Conservation (phyloP, 2,113 vertebrate species). For the Oryzias woworae region DNA sequence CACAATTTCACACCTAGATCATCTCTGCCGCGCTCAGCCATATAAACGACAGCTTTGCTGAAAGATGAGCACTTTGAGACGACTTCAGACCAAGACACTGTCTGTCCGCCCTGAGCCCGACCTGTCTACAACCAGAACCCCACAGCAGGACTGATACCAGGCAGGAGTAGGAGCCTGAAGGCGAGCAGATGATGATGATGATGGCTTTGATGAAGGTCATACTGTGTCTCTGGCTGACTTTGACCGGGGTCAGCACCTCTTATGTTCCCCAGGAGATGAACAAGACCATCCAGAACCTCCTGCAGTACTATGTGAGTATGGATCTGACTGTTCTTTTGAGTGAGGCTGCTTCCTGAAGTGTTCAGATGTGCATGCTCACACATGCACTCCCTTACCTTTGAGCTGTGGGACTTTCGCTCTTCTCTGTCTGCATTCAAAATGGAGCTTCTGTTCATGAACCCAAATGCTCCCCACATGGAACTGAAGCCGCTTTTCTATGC, state of each 20-base stretch:
- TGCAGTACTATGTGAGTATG: constrained; percentile 61
- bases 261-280: constrained; percentile 32
- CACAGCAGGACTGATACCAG: neutral
- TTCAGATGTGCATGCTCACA: too few species aligned
- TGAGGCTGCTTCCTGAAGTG: too few species aligned
- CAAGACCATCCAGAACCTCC: constrained; percentile 51
- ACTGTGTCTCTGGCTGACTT: constrained; percentile 27
- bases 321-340: too few species aligned
- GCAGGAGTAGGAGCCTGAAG: neutral
- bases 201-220: constrained; percentile 14
- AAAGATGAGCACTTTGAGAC: constrained; percentile 36
- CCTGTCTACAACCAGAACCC: neutral
- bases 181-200: constrained; percentile 7
- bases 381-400: too few species aligned
- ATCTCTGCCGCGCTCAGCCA: constrained; percentile 19
- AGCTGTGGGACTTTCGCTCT: too few species aligned
- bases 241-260: constrained; percentile 18
- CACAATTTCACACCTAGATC: constrained; percentile 73
- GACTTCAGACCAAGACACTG: constrained; percentile 12
- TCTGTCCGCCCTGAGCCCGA: neutral
- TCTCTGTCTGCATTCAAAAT: too few species aligned
- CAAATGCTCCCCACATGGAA: too few species aligned
- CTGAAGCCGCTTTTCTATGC: too few species aligned
- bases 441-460: too few species aligned
- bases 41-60: constrained; percentile 50